phyloP scores from a whole-genome alignment of 2,797 vertebrate genomes.

The Xyrichtys novacula region DNA sequence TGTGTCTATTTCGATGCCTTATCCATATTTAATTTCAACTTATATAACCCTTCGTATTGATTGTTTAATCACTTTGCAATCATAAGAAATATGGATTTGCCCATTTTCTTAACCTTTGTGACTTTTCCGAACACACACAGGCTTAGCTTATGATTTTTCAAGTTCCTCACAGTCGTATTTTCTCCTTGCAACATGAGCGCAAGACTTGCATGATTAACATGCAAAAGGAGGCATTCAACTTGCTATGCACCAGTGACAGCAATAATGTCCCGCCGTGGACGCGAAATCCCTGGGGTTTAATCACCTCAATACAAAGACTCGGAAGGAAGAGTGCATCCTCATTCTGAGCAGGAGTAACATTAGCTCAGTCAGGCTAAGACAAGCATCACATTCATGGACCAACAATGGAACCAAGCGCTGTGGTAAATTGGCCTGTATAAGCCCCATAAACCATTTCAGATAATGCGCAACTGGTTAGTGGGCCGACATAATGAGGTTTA shows the following conservation, averaged over 20 bases:
- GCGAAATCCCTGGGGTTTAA: slow-evolving; percentile 80
- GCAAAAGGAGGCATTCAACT: slow-evolving; percentile 76
- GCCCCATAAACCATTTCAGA: slow-evolving; percentile 82
- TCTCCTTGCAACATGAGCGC: slow-evolving; percentile 39
- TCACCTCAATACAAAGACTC: slow-evolving; percentile 79
- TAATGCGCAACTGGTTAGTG: slow-evolving; percentile 81
- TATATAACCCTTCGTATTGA: slow-evolving; percentile 35
- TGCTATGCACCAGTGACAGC: slow-evolving; percentile 77
- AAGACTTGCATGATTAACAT: slow-evolving; percentile 79
- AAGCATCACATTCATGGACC: slow-evolving; percentile 80
- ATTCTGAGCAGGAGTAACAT: slow-evolving; percentile 80
- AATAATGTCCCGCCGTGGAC: slow-evolving; percentile 77
- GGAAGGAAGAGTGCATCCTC: slow-evolving; percentile 68
- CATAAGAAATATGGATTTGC: slow-evolving; percentile 6
- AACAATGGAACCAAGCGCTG: slow-evolving; percentile 80
- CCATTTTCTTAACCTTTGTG: slow-evolving; percentile 1
- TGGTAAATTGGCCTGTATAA: slow-evolving; percentile 81
- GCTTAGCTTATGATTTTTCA: slow-evolving; percentile 19
- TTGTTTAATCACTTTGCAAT: slow-evolving; percentile 41
- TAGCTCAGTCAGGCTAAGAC: slow-evolving; percentile 83
- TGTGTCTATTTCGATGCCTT: slow-evolving; percentile 42
- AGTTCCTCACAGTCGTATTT: slow-evolving; percentile 35
- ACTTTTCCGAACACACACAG: neutral
- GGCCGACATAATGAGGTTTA: slow-evolving; percentile 83
- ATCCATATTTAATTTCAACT: slow-evolving; percentile 46